A percentile compares a stretch with the other conserved stretches of the same genome.
Conservation (phyloP, 2,888 invertebrate genomes). For the Cerceris ruficornis region DNA sequence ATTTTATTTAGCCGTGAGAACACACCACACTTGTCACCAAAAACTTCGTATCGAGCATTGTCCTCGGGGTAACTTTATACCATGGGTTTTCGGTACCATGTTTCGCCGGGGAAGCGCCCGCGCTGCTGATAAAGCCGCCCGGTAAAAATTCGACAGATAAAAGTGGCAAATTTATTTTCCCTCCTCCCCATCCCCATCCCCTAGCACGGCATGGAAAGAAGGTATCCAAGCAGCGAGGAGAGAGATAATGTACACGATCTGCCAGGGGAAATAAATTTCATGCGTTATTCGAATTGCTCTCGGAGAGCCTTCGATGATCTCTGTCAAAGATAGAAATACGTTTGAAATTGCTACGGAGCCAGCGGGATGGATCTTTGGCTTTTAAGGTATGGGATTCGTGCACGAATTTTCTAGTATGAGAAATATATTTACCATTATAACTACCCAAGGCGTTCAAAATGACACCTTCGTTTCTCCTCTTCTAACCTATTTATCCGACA, state of each 20-base stretch:
- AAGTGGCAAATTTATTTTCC: conserved; percentile 35
- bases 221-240: neutral
- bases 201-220: neutral
- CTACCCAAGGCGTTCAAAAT: too few species aligned
- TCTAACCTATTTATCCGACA: too few species aligned
- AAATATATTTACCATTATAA: too few species aligned
- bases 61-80: conserved; percentile 55
- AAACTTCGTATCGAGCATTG: conserved; percentile 42
- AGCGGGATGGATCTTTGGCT: too few species aligned
- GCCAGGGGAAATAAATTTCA: conserved; percentile 20
- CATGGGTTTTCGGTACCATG: conserved; percentile 25
- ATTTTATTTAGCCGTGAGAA: conserved; percentile 51
- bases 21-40: conserved; percentile 38
- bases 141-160: conserved; percentile 51
- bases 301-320: conserved; percentile 1
- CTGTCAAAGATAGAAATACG: too few species aligned
- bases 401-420: too few species aligned
- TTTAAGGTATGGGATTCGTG: too few species aligned
- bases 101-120: conserved; percentile 16
- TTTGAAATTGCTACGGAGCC: too few species aligned
- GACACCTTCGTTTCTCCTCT: too few species aligned
- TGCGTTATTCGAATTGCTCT: neutral
- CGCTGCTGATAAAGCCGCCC: conserved; percentile 42
- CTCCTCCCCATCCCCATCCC: neutral
- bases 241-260: conserved; percentile 1